phyloP scores from a whole-genome alignment of 2,797 vertebrate genomes.

The Agapornis canus region DNA sequence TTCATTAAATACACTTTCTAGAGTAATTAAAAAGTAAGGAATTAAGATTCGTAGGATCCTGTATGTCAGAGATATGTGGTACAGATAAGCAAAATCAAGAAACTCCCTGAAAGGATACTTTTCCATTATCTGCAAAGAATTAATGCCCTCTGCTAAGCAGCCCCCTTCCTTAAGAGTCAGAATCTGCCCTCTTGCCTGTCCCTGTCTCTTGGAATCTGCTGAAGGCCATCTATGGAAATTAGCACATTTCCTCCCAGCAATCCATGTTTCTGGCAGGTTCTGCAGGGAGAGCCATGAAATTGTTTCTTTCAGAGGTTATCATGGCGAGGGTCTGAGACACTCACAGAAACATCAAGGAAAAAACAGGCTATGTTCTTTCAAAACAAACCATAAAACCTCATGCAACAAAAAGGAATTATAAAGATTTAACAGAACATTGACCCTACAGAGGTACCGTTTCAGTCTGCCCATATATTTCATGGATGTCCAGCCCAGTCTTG shows the following conservation, averaged over 20 bases:
- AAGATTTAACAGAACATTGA: neutral
- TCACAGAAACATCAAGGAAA: neutral
- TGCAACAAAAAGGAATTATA: neutral
- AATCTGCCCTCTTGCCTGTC: neutral
- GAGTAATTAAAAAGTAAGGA: neutral
- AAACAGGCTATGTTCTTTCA: neutral
- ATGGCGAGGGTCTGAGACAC: neutral
- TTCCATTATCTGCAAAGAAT: neutral
- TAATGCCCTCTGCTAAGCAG: neutral
- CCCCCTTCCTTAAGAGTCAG: neutral
- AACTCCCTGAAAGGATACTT: neutral
- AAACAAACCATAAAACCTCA: neutral
- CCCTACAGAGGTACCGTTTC: constrained; percentile 75
- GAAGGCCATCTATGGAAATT: neutral
- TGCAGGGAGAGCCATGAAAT: neutral
- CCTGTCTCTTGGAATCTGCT: neutral
- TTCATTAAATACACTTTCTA: neutral
- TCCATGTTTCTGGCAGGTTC: neutral
- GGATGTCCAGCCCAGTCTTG: constrained; percentile 80
- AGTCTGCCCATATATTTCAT: constrained; percentile 86
- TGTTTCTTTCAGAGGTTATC: neutral
- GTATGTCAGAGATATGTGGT: neutral
- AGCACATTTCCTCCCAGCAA: neutral
- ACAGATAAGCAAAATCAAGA: neutral
- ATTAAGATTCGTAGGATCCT: neutral